Base-by-base conservation (phyloP, 2,113 vertebrate genomes). In the Delphinus delphis region DNA sequence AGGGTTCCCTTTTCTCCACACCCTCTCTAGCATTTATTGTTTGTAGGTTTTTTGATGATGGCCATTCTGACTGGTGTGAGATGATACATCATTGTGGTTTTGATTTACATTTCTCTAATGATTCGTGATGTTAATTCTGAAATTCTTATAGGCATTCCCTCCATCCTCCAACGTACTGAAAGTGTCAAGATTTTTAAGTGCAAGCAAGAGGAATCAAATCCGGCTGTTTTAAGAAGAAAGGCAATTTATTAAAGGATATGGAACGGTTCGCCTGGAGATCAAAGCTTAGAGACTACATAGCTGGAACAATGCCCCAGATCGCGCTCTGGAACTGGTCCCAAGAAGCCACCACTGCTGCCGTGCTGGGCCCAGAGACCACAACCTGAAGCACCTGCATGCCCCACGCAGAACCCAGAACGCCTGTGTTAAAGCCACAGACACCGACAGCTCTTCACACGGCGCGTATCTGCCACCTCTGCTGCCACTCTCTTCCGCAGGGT, bases 371-470 rank as follows among this genome's bases (percentile, higher is more conserved):
- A 6, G 26, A 60, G 14, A 36, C 26, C 28, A 13, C 26, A 50
- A 20, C 21, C 31, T 60, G 83, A 85, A 80, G 13, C 36, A 14
- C 62, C 15, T 50, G 65, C 7, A 26, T 6, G 6, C 25, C 33
- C 2, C 2, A 13, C n/a, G 15, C 15, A 28, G n/a, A 88, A 14
- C 58, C 10, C 0, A 6, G 17, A 63, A 26, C 5, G 0, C n/a
- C 38, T 23, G 47, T 26, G 67, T n/a, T 65, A 17, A 92, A 63
- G 31, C 41, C 36, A 55, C 28, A 47, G 15, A 33, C 28, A 4
- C 23, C 0, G 38, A 9, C 15, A 25, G 31, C 26, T 50, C 55
- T 73, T 71, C 28, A 31, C 0, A 15, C 15, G 0, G 0, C 0
- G 0, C 33, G 3, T 10, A 3, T 38, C 28, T 53, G 55, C 33